Evolutionary conservation across 1,140 invertebrate species (phyloP), one percentile per base, ranked within the genome.

Genomic region (Diachasma alloeum): DNA sequence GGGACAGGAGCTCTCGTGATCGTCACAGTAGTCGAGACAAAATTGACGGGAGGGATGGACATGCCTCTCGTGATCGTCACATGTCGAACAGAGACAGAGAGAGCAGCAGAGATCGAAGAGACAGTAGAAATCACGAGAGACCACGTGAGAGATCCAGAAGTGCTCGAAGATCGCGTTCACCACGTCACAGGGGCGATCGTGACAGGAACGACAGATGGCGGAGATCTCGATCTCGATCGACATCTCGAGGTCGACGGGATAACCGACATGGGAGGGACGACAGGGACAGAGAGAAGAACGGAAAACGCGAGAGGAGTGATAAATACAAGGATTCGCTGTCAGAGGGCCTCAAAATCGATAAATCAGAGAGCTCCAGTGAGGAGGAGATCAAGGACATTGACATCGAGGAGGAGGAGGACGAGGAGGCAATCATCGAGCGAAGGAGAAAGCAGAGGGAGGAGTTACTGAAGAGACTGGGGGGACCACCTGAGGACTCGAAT

Each of bases 341-440:
- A 72, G 96, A 97, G 88, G 95, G 95, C 15, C 89, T 95, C 69
- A 92, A 93, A 75, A 86, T 91, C 22, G 91, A 93, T 44, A 90
- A 90, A 68, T 91, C 91, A 17, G 93, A 92, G 26, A 92, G 87
- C 77, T 93, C 88, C 77, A 90, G 84, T 19, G 92, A 93, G 83
- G 92, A 94, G 74, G 93, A 96, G 76, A 93, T 96, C 67, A 88
- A 89, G 46, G 95, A 96, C 78, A 93, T 95, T 72, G 93, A 94
- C 77, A 90, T 93, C 26, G 95, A 96, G 59, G 97, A 98, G 77
- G 97, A 98, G 78, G 97, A 98, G 88, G 96, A 98, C 87, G 97
- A 98, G 86, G 96, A 98, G 87, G 93, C 94, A 76, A 97, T 98
- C 83, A 99, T 99, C 88, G 96, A 98, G 86, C 93, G 93, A 83